Conservation (phyloP, 2,888 invertebrate genomes). For the Acanthosepion esculentum region DNA sequence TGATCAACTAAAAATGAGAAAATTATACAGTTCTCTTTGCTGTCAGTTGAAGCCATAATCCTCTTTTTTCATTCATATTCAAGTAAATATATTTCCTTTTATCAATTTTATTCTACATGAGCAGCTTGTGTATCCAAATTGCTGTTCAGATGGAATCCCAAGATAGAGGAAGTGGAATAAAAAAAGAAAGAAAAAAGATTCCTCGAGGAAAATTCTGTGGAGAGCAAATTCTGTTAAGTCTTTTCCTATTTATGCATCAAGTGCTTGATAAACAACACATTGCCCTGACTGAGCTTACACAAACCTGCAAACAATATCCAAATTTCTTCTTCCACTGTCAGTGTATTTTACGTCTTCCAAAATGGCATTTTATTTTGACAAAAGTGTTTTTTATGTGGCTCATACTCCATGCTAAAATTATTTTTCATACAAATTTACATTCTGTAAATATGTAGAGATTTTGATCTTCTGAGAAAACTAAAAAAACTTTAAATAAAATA, state of each 20-base stretch:
- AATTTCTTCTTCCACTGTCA: background rate
- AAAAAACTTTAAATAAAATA: too few species aligned
- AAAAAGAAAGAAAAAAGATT: background rate
- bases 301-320: background rate
- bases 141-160: background rate
- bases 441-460: too few species aligned
- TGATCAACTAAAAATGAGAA: background rate
- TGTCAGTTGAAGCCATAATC: background rate
- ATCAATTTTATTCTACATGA: slow-evolving; percentile 33
- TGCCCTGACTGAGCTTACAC: background rate
- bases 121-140: background rate
- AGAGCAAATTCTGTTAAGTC: background rate
- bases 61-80: background rate
- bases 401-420: too few species aligned
- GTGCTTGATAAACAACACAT: background rate
- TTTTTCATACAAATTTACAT: too few species aligned
- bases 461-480: too few species aligned
- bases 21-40: background rate
- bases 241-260: background rate
- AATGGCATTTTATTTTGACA: background rate
- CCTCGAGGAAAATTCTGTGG: background rate
- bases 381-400: too few species aligned
- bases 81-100: background rate
- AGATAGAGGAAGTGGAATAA: background rate
- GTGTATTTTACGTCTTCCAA: background rate